A percentile compares a stretch with the other conserved stretches of the same genome.
phyloP scores from a whole-genome alignment of 2,888 invertebrate species.

The Vanessa cardui region DNA sequence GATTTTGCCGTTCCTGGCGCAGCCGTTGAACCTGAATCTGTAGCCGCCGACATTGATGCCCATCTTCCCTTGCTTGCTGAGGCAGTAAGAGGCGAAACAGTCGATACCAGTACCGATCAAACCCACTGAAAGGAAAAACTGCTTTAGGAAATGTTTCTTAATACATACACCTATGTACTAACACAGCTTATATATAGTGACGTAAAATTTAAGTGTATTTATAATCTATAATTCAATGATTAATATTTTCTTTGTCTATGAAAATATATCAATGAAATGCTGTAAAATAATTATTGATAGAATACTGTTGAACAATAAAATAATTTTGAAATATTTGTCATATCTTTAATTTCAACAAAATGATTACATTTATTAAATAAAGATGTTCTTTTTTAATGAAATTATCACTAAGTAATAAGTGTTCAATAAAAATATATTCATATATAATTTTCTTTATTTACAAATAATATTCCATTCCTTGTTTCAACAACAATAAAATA shows the following conservation, averaged over 20 bases:
- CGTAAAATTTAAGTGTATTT: neutral
- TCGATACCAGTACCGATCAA: constrained; percentile 70
- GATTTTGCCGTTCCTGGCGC: constrained; percentile 75
- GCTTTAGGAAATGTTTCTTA: constrained; percentile 11
- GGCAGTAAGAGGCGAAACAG: constrained; percentile 75
- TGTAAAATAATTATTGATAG: neutral
- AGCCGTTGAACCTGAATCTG: constrained; percentile 75
- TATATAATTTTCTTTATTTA: constrained; percentile 9
- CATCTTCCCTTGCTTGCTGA: constrained; percentile 80
- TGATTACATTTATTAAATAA: neutral
- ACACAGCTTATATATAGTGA: neutral
- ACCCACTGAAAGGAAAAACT: constrained; percentile 52
- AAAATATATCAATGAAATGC: too few relatives aligned
- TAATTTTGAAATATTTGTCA: neutral
- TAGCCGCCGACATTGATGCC: constrained; percentile 77
- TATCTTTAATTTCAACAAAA: constrained; percentile 8
- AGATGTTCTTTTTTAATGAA: neutral
- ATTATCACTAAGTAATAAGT: too few relatives aligned
- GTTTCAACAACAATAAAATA: neutral
- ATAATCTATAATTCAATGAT: too few relatives aligned
- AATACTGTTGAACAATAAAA: neutral
- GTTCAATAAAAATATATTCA: constrained; percentile 12
- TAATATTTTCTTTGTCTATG: too few relatives aligned
- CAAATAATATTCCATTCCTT: neutral
- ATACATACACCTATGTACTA: neutral